Evolutionary conservation across 2,797 vertebrate species (phyloP), one percentile per base, ranked within the genome.

Genomic region (Hafferia zeledoni): DNA sequence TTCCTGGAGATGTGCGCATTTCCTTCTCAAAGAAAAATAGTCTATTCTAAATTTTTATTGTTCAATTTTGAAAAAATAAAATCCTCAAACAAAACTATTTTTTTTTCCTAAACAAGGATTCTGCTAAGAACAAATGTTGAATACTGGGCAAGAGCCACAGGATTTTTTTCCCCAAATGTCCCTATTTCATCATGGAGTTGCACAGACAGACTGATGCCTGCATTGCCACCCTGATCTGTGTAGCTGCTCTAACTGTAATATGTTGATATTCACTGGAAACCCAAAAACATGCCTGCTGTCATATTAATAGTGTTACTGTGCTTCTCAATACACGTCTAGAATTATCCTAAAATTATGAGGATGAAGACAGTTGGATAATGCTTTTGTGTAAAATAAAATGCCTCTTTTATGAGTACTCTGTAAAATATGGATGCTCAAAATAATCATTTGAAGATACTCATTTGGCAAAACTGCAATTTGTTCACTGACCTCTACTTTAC

Each of bases 241-340:
- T 3, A 46, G 70, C 46, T 60, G 56, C 41, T 87, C 41, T 52
- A 84, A 61, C 37, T 60, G 4, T 7, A 37, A 64, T 3, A 12
- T 44, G 44, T 56, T 64, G 27, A 77, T 84, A 69, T 17, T 61
- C 95, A 96, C 79, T 86, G 35, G 39, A 87, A 95, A 97, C 91
- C 90, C 90, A 71, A 89, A 97, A 91, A 74, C 75, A 94, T 70
- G 46, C 69, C 88, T 94, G 76, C 79, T 91, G 68, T 87, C 81
- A 74, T 50, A 94, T 91, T 94, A 92, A 81, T 47, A 91, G 90
- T 74, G 94, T 95, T 83, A 93, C 63, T 83, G 81, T 64, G 95
- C 93, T 97, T 96, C 91, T 60, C 76, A 87, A 61, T 28, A 82
- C n/a, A 59, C 41, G 43, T 27, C 90, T 95, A 75, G 88, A 95